Evolutionary conservation across 2,888 invertebrate genomes (phyloP).

Genomic region (Apamea crenata): DNA sequence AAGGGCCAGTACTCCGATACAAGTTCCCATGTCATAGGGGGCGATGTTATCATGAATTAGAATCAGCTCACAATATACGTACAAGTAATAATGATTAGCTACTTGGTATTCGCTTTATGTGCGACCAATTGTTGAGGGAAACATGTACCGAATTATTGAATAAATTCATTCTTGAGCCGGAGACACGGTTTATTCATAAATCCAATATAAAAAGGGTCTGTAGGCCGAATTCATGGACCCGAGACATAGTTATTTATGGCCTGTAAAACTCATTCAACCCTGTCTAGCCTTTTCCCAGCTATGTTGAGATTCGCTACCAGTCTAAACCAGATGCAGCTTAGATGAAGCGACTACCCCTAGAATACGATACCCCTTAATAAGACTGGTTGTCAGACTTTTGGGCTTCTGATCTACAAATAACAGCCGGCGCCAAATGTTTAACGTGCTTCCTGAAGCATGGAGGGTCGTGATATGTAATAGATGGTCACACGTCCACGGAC

Average conservation of each 20-base stretch:
- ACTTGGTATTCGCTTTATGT: constrained; percentile 48
- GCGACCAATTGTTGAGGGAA: constrained; percentile 47
- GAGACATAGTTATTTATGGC: not conserved
- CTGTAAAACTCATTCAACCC: not conserved
- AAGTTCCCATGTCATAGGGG: constrained; percentile 45
- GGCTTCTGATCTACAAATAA: not conserved
- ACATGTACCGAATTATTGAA: constrained; percentile 50
- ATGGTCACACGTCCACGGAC: not conserved
- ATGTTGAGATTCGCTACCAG: too few species aligned
- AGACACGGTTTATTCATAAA: constrained; percentile 11
- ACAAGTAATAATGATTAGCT: constrained; percentile 43
- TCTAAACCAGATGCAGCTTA: not conserved
- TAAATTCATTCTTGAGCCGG: constrained; percentile 25
- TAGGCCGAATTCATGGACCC: constrained; percentile 2
- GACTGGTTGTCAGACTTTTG: not conserved
- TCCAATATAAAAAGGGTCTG: not conserved
- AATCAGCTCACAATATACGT: constrained; percentile 52
- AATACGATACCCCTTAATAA: not conserved
- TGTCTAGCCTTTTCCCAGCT: too few species aligned
- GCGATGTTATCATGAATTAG: constrained; percentile 41
- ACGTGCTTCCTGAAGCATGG: not conserved
- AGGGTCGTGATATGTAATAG: not conserved
- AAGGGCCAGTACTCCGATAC: not conserved
- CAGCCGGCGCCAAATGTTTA: not conserved
- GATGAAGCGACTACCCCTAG: not conserved